Conservation (phyloP, 2,797 vertebrate species). For the Hoplostethus atlanticus region DNA sequence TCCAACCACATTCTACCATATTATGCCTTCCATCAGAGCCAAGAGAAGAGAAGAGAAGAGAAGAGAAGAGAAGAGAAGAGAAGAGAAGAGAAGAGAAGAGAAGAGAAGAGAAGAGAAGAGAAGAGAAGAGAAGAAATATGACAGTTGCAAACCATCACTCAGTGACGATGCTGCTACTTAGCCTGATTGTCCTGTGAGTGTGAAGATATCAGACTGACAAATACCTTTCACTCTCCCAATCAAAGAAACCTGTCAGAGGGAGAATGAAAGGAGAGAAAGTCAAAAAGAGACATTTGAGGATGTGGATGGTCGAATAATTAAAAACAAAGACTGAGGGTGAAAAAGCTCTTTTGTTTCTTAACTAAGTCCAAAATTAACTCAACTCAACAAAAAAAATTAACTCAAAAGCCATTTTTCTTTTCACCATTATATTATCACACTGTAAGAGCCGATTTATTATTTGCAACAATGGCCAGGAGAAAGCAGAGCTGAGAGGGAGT, state of each 20-base stretch:
- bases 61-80: neutral
- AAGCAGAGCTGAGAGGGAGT: neutral
- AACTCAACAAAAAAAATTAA: neutral
- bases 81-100: neutral
- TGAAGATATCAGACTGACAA: slow-evolving; percentile 13
- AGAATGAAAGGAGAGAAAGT: neutral
- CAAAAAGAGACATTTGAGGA: too few relatives aligned
- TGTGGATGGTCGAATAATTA: too few relatives aligned
- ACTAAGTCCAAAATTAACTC: neutral
- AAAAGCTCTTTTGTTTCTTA: too few relatives aligned
- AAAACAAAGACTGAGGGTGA: too few relatives aligned
- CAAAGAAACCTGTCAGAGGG: neutral
- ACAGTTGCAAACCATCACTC: slow-evolving; percentile 31
- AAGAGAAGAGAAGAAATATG: slow-evolving; percentile 9
- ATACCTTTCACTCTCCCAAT: slow-evolving; percentile 4
- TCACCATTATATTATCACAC: neutral
- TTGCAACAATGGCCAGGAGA: neutral
- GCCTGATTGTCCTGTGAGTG: slow-evolving; percentile 7
- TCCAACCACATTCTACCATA: slow-evolving; percentile 26
- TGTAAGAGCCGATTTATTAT: neutral
- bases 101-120: too few relatives aligned
- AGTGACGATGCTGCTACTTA: neutral
- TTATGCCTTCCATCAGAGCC: neutral
- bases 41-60: neutral
- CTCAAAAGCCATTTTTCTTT: neutral